Conservation (phyloP, 1,140 invertebrate genomes). For the Trissolcus basalis region DNA sequence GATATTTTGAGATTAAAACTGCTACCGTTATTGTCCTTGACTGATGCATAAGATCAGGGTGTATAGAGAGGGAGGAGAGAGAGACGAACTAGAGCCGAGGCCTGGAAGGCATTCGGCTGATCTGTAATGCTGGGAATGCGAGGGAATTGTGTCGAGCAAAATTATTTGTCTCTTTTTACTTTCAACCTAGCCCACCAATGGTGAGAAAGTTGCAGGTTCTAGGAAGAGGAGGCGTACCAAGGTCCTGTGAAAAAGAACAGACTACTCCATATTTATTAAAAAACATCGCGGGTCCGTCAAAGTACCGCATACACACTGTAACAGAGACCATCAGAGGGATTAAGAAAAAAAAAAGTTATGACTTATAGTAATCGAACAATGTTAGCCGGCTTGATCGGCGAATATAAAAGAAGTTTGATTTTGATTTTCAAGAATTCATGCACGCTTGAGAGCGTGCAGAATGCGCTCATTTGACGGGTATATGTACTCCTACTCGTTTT, state of each 20-base stretch:
- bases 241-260: constrained; percentile 49
- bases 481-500: no score
- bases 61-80: background rate
- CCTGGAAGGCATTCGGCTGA: constrained; percentile 44
- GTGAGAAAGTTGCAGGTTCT: constrained; percentile 71
- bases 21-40: constrained; percentile 52
- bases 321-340: constrained; percentile 1
- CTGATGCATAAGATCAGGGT: constrained; percentile 15
- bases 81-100: constrained; percentile 7
- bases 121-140: constrained; percentile 52
- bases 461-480: background rate
- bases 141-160: constrained; percentile 49
- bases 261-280: constrained; percentile 67
- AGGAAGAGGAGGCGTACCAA: constrained; percentile 66
- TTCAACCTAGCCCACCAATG: constrained; percentile 61
- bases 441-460: constrained; percentile 3
- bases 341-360: constrained; percentile 48
- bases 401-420: constrained; percentile 2
- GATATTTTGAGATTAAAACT: constrained; percentile 16
- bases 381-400: constrained; percentile 17
- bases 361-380: constrained; percentile 60
- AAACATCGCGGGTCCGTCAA: constrained; percentile 56
- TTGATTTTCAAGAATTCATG: constrained; percentile 14
- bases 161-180: constrained; percentile 63
- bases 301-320: constrained; percentile 44